Evolutionary conservation across 2,797 vertebrate genomes (phyloP), one percentile per base, ranked within the genome.

Genomic region (Naso thynnoides): DNA sequence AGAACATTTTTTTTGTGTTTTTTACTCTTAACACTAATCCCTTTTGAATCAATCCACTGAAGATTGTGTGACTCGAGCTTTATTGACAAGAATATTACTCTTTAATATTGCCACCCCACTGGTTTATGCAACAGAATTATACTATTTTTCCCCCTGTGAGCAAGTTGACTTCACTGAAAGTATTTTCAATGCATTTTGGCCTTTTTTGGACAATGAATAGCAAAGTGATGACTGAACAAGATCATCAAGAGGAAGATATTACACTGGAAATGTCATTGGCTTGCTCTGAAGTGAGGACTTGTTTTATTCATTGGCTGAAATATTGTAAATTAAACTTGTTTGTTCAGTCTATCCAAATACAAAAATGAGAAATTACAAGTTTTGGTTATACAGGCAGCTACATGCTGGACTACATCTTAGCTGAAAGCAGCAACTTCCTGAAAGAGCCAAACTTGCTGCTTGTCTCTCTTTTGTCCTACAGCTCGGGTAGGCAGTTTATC

Each of bases 1-100:
- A 50, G 2, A 71, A 71, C 23, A 26, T 76, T 72, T 10, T 61
- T 8, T 44, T 29, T 50, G 38, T 71, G 41, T 31, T 26, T 53
- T 27, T 16, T n/a, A 36, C 0, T 9, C 5, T 63, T 7, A 26
- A 10, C 52, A 45, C 1, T 31, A 9, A 19, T 41, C 5, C 0
- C 24, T 1, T 38, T 33, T n/a, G 1, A 50, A 38, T 45, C 19
- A 64, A 64, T 57, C 27, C 23, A 41, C 4, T 60, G 14, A 19
- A 45, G 36, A 27, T 56, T 14, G 6, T 56, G n/a, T 62, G 7
- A 58, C 23, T 66, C 1, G n/a, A 36, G 13, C 16, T 27, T 26
- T 24, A 16, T 56, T 18, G 31, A 58, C 36, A 41, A 19, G 26
- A 44, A 26, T 9, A 36, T 36, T 11, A 36, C 33, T 11, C 33